Evolutionary conservation across 2,888 invertebrate species (phyloP), one percentile per base, ranked within the genome.

Genomic region (Polydrusus pterygomalis): DNA sequence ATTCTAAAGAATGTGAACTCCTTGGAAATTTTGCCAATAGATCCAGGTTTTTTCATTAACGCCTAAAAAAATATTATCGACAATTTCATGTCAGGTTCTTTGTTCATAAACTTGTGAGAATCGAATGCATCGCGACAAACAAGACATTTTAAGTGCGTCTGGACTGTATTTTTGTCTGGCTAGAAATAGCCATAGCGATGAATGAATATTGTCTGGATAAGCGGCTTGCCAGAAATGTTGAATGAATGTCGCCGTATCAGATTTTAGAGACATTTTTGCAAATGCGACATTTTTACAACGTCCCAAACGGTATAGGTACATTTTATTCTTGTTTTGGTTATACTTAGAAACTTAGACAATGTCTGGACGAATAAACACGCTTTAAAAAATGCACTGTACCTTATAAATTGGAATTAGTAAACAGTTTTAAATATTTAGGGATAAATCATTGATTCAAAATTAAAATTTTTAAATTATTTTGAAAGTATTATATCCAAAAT

Each of bases 171-270:
- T 69, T 60, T 69, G 69, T 51, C 60, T 58, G 58, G 69, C 38
- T 60, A 15, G 25, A 69, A 69, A 69, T 69, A 69, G 56, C 45
- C 58, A 47, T 43, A 20, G 58, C 69, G 69, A 69, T 69, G 69
- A 69, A 69, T 69, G 69, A 69, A 69, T 69, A 56, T 54, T 25
- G 68, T 68, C 68, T 68, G 68, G 68, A 68, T 68, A 56, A 56
- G 54, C 40, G 54, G 40, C 54, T 40, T 25, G 54, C 51, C 40
- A 68, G 51, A 68, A 68, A 68, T 40, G 47, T 54, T 68, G 68
- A 68, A 68, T 68, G 68, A 68, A 68, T 25, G 56, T n/a, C 49
- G 38, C 54, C 64, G 17, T 51, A 51, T 67, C 38, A 18, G 38
- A 60, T 17, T 60, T 60, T 60, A 17, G 1, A 3, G 13, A n/a